A percentile compares a stretch with the other conserved stretches of the same genome.
Conservation (phyloP, 2,888 invertebrate genomes). For the Alcis repandata region DNA sequence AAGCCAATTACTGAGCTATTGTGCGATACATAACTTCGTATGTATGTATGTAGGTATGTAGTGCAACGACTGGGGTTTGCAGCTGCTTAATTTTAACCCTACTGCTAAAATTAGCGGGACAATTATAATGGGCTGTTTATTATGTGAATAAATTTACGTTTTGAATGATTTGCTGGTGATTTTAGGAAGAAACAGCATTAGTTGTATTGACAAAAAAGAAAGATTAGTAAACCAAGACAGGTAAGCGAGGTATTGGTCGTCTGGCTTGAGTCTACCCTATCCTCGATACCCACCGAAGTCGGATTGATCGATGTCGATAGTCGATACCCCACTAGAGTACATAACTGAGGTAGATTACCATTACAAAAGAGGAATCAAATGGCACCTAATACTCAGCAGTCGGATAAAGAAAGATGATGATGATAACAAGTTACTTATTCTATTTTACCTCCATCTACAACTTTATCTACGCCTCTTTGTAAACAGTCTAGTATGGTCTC, state of each 20-base stretch:
- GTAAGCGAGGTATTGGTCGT: too few relatives aligned
- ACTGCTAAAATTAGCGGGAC: slow-evolving; percentile 36
- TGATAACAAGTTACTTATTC: not conserved
- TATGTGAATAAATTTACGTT: slow-evolving; percentile 1
- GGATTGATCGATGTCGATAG: too few relatives aligned
- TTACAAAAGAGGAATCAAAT: too few relatives aligned
- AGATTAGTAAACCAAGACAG: too few relatives aligned
- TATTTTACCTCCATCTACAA: not conserved
- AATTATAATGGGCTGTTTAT: slow-evolving; percentile 10
- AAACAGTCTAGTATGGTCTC: slow-evolving; percentile 47
- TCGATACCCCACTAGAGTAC: too few relatives aligned
- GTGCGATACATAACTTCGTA: slow-evolving; percentile 44
- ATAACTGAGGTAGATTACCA: too few relatives aligned
- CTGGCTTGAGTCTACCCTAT: too few relatives aligned
- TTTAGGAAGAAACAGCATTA: not conserved
- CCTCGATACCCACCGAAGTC: too few relatives aligned
- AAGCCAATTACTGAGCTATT: slow-evolving; percentile 49
- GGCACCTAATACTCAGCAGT: not conserved
- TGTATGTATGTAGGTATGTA: slow-evolving; percentile 16
- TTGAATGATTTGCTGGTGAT: not conserved
- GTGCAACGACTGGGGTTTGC: slow-evolving; percentile 41
- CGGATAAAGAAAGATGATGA: not conserved
- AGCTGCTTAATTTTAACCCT: slow-evolving; percentile 44
- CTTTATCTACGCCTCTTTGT: slow-evolving; percentile 40
- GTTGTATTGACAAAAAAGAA: too few relatives aligned